These are phyloP conservation scores for Macrosiphum euphorbiae DNA, from an alignment of 2,888 invertebrate species.

Conservation along the genomic window DNA sequence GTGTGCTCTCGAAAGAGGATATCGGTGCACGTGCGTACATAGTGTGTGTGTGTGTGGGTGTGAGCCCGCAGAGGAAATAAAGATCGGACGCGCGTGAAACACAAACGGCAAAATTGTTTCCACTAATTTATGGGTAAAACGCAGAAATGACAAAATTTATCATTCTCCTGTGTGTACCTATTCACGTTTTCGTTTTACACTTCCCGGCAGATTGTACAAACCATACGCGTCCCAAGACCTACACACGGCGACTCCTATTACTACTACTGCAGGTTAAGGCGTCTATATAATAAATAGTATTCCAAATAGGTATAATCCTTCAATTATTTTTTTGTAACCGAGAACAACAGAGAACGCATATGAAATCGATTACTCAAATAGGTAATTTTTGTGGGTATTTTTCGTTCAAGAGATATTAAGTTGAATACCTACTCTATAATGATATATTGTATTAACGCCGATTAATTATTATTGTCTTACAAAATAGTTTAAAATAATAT, in stretches of 20 bases:
- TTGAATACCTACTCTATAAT: not conserved
- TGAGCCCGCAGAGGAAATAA: constrained; percentile 45
- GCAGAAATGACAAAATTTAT: constrained; percentile 50
- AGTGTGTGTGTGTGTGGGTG: not conserved
- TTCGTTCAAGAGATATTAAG: not conserved
- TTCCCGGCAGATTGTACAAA: not conserved
- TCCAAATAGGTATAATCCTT: not conserved
- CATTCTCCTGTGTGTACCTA: constrained; percentile 34
- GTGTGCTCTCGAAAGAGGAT: not conserved
- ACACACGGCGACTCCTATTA: not conserved
- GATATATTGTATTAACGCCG: not conserved
- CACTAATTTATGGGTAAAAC: constrained; percentile 41
- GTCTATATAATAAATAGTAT: not conserved
- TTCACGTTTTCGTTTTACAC: constrained; percentile 15
- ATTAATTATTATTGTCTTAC: not conserved
- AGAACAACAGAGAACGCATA: not conserved
- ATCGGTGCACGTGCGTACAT: not conserved
- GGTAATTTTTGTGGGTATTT: not conserved
- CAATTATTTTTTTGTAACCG: not conserved
- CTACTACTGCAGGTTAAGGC: not conserved
- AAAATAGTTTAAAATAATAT: not conserved
- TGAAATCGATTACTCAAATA: not conserved
- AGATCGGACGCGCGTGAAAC: not conserved
- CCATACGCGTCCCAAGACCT: not conserved
- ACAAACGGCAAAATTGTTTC: constrained; percentile 25